Percentiles rank a stretch among this genome's conserved stretches.
phyloP scores from a whole-genome alignment of 2,888 invertebrate species.

The Meghimatium bilineatum region DNA sequence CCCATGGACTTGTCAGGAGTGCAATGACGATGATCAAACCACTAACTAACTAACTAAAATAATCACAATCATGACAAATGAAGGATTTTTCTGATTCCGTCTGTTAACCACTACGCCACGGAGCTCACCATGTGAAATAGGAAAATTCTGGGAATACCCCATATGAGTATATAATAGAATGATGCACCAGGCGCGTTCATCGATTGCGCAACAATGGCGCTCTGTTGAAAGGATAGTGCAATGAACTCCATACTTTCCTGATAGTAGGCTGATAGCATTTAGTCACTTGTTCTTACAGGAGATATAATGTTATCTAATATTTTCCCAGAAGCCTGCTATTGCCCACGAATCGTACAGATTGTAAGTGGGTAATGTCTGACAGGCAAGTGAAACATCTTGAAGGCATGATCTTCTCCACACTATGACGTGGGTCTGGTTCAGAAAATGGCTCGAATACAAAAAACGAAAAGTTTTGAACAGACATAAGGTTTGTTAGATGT shows the following conservation, averaged over 20 bases:
- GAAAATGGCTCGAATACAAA: not conserved
- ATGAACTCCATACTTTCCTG: not conserved
- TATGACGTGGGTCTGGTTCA: not conserved
- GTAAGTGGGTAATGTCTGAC: not conserved
- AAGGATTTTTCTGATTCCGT: too few species aligned
- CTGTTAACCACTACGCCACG: too few species aligned
- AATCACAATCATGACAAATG: not conserved
- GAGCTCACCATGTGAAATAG: too few species aligned
- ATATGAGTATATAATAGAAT: not conserved
- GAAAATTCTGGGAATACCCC: not conserved
- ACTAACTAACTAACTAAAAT: not conserved
- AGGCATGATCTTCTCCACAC: not conserved
- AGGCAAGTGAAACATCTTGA: not conserved
- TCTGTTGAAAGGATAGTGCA: not conserved
- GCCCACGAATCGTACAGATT: not conserved
- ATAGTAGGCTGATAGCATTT: not conserved
- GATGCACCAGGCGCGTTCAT: not conserved
- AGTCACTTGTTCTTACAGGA: not conserved
- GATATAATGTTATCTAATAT: not conserved
- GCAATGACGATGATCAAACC: too few species aligned
- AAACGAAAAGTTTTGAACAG: not conserved
- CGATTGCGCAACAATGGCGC: not conserved
- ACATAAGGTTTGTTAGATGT: not conserved
- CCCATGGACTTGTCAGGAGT: too few species aligned
- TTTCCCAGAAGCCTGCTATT: not conserved